Percentiles rank a stretch among this genome's conserved stretches.
phyloP scores from a whole-genome alignment of 2,797 vertebrate genomes.

The Sebastes jordani region DNA sequence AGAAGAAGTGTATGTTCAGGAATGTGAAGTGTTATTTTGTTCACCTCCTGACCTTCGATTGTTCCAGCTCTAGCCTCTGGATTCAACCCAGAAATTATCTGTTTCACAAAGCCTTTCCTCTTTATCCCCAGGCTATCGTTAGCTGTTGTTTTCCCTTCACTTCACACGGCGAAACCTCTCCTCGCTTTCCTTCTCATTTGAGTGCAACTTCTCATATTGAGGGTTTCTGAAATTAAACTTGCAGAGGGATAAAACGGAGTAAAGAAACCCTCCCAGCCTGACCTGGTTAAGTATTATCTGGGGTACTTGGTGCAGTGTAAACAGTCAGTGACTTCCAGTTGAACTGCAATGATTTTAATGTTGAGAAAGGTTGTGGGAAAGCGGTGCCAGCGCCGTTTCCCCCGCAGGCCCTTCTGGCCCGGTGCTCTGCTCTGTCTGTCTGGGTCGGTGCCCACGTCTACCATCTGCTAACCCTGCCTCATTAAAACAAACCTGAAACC shows the following conservation, averaged over 20 bases:
- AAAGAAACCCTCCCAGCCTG: not conserved
- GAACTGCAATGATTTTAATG: conserved; percentile 36
- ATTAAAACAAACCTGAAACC: conserved; percentile 43
- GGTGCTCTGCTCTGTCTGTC: conserved; percentile 10
- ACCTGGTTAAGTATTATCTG: conserved; percentile 34
- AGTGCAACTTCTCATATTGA: not conserved
- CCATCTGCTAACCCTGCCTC: conserved; percentile 68
- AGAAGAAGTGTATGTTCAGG: not conserved
- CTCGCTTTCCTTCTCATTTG: not conserved
- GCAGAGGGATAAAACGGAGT: not conserved
- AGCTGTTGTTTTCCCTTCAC: not conserved
- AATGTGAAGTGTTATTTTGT: not conserved
- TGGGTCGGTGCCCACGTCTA: conserved; percentile 52
- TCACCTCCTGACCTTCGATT: not conserved
- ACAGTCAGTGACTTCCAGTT: conserved; percentile 35
- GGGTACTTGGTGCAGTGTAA: not conserved
- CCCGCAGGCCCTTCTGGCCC: conserved; percentile 30
- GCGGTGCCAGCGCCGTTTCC: conserved; percentile 17
- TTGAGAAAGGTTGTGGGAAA: conserved; percentile 17
- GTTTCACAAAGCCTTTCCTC: not conserved
- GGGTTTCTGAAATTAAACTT: conserved; percentile 4
- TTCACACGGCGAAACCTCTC: not conserved
- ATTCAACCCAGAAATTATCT: not conserved
- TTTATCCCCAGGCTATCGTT: not conserved
- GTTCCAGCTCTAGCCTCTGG: not conserved